phyloP scores from a whole-genome alignment of 53 echinoderm and acorn worm genomes.

The Crossaster papposus region DNA sequence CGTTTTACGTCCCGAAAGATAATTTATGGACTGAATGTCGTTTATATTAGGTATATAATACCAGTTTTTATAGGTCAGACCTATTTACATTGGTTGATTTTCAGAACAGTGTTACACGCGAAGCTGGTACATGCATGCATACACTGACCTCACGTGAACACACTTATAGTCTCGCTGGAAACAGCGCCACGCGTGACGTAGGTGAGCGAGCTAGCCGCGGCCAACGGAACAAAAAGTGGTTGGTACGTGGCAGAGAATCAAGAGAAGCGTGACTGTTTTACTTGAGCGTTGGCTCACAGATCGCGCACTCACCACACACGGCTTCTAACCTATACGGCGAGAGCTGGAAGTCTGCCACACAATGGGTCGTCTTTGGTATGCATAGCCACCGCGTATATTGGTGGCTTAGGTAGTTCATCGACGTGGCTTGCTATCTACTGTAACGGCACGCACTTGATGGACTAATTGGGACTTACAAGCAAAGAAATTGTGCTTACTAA shows the following conservation, averaged over 20 bases:
- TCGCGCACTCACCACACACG: conserved; percentile 44
- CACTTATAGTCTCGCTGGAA: background rate
- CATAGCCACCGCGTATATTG: conserved; percentile 10
- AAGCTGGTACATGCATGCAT: background rate
- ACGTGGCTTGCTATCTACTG: conserved; percentile 43
- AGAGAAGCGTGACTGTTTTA: conserved; percentile 18
- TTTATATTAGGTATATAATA: background rate
- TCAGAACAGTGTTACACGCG: background rate
- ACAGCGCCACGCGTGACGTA: conserved; percentile 52
- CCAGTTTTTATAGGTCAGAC: conserved; percentile 9
- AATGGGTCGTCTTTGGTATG: conserved; percentile 17
- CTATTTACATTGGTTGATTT: conserved; percentile 8
- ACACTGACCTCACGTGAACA: no score
- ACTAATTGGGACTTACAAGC: conserved; percentile 2
- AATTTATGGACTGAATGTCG: background rate
- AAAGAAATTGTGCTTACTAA: background rate
- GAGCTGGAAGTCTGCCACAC: conserved; percentile 21
- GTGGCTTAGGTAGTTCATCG: conserved; percentile 39
- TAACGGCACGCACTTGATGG: background rate
- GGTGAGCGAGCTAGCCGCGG: background rate
- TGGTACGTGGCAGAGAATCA: conserved; percentile 20
- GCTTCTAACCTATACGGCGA: background rate
- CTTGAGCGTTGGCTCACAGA: background rate
- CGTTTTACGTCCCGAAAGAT: background rate
- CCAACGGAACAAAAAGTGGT: conserved; percentile 22